Conservation (phyloP, 1,140 invertebrate genomes). For the Listronotus bonariensis region DNA sequence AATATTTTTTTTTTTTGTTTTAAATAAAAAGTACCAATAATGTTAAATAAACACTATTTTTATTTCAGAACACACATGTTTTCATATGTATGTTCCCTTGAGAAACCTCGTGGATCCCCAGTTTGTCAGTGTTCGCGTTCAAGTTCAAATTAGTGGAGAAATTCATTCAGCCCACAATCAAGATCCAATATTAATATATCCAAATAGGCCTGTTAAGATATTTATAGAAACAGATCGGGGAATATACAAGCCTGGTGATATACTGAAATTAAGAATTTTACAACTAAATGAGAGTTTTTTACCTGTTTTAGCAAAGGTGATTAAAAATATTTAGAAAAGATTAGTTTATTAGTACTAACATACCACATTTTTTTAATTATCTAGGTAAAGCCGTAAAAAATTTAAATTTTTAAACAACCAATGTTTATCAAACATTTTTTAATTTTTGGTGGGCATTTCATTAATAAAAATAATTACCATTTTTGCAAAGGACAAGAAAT, state of each 20-base stretch:
- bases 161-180: constrained; percentile 58
- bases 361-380: too few relatives aligned
- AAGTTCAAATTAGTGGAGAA: constrained; percentile 53
- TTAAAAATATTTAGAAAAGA: too few relatives aligned
- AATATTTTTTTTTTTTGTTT: too few relatives aligned
- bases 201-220: constrained; percentile 54
- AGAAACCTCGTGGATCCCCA: constrained; percentile 33
- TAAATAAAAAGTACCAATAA: too few relatives aligned
- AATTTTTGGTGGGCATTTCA: too few relatives aligned
- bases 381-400: too few relatives aligned
- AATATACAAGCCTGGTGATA: constrained; percentile 68
- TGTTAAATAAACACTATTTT: constrained; percentile 3
- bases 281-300: constrained; percentile 59
- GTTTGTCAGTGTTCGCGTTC: constrained; percentile 52
- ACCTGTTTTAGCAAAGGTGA: constrained; percentile 58
- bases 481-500: too few relatives aligned
- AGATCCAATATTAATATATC: constrained; percentile 59
- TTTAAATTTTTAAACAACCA: too few relatives aligned
- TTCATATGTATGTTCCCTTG: constrained; percentile 42
- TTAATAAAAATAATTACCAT: too few relatives aligned
- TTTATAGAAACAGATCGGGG: constrained; percentile 62
- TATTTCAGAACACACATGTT: constrained; percentile 45
- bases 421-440: too few relatives aligned
- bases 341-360: too few relatives aligned
- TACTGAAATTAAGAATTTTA: constrained; percentile 62